These are phyloP conservation scores for Tribolium castaneum DNA, from an alignment of 1,140 invertebrate species.

Conservation along the genomic window DNA sequence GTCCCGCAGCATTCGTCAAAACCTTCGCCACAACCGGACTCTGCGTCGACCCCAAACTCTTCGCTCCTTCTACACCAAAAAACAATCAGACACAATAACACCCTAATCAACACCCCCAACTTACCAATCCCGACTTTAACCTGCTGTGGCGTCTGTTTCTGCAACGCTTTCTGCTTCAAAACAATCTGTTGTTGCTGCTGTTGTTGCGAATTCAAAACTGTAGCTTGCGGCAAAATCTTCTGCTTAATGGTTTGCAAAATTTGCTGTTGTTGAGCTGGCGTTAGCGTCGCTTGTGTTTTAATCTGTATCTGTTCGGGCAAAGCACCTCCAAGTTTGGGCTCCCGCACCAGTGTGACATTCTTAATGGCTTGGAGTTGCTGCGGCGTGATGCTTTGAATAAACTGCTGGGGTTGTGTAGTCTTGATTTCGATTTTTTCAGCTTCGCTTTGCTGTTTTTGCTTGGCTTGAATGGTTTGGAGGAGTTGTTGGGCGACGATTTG, in stretches of 20 bases:
- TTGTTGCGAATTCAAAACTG: constrained; percentile 51
- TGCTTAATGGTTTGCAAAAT: constrained; percentile 64
- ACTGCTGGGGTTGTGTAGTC: constrained; percentile 54
- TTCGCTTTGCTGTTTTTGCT: constrained; percentile 53
- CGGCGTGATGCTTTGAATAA: constrained; percentile 58
- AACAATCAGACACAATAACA: neutral
- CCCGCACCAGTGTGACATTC: constrained; percentile 57
- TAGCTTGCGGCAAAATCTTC: constrained; percentile 59
- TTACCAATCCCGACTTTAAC: constrained; percentile 15
- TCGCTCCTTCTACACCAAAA: constrained; percentile 22
- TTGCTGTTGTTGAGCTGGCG: constrained; percentile 65
- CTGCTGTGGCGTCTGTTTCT: constrained; percentile 50
- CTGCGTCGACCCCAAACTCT: constrained; percentile 50
- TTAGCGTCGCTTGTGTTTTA: constrained; percentile 60
- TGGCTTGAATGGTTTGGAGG: constrained; percentile 52
- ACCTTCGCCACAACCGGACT: constrained; percentile 69
- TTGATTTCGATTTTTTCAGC: constrained; percentile 53
- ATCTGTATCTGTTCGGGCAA: constrained; percentile 47
- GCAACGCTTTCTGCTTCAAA: constrained; percentile 57
- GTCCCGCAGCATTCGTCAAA: constrained; percentile 70
- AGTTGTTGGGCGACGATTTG: constrained; percentile 56
- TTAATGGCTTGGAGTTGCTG: constrained; percentile 60
- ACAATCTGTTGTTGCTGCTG: constrained; percentile 57
- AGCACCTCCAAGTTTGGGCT: neutral
- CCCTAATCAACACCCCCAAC: neutral